These are phyloP conservation scores for Sebastes flavidus DNA, from an alignment of 2,797 vertebrate species.

Conservation along the genomic window DNA sequence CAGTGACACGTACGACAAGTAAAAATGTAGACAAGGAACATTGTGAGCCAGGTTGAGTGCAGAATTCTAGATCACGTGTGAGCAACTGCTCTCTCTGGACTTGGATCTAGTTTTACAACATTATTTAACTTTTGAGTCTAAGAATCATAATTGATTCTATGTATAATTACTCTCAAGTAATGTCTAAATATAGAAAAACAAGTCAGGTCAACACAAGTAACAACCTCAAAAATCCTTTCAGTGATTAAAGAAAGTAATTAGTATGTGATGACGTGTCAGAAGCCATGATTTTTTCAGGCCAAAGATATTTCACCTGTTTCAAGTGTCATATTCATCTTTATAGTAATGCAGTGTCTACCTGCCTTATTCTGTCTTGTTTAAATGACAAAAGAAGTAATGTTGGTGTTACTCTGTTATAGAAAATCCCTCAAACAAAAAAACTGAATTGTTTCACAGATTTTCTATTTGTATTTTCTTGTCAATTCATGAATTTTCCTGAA, in stretches of 20 bases:
- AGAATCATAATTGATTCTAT: neutral
- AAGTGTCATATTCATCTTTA: neutral
- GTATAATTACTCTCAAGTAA: neutral
- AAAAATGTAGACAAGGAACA: neutral
- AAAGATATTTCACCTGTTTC: neutral
- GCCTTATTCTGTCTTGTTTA: neutral
- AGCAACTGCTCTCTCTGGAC: neutral
- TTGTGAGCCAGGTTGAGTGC: neutral
- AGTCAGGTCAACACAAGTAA: neutral
- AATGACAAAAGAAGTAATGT: neutral
- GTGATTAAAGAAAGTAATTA: neutral
- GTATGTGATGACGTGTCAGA: neutral
- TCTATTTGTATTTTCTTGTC: neutral
- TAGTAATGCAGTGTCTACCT: neutral
- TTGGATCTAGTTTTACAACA: neutral
- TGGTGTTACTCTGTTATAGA: neutral
- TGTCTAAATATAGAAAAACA: neutral
- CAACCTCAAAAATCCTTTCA: neutral
- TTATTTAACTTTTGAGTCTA: neutral
- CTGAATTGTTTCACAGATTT: neutral
- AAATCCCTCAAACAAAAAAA: neutral
- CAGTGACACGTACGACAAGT: neutral
- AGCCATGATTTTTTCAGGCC: neutral
- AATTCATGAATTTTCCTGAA: neutral
- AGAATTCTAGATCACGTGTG: neutral